phyloP scores from a whole-genome alignment of 2,888 invertebrate species.

The Protula sp. region DNA sequence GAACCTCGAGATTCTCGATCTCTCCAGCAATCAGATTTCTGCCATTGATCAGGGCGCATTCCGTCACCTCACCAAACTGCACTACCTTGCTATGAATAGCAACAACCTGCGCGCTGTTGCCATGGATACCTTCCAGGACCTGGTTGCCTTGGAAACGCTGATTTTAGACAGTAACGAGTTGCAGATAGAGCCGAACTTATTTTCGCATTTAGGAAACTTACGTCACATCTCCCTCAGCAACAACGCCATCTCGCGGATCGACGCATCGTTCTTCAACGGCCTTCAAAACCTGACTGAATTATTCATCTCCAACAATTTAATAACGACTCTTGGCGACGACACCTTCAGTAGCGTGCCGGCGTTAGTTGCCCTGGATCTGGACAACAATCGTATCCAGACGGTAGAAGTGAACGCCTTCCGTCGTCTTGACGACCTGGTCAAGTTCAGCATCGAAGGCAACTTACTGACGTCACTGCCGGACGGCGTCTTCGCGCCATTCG shows the following conservation, averaged over 20 bases:
- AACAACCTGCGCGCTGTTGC: slow-evolving; percentile 4
- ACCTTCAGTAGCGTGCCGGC: background rate
- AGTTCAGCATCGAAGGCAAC: background rate
- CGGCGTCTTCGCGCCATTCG: background rate
- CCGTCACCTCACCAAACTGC: background rate
- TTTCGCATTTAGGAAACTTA: background rate
- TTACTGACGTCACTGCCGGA: background rate
- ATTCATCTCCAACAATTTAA: background rate
- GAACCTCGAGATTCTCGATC: background rate
- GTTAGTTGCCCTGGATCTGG: background rate
- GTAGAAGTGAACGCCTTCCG: slow-evolving; percentile 1
- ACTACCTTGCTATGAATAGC: slow-evolving; percentile 6
- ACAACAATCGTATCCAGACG: background rate
- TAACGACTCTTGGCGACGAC: background rate
- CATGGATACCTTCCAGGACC: background rate
- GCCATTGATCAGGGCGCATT: slow-evolving; percentile 2
- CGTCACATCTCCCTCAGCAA: slow-evolving; percentile 1
- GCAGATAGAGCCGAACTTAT: background rate
- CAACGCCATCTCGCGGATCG: slow-evolving; percentile 1
- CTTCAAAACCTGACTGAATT: background rate
- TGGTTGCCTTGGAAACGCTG: background rate
- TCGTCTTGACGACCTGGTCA: background rate
- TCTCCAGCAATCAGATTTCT: slow-evolving; percentile 6
- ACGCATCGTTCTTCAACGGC: background rate
- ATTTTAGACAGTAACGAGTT: slow-evolving; percentile 5